Evolutionary conservation across 2,113 vertebrate species (phyloP).

Genomic region (Mastomys coucha): DNA sequence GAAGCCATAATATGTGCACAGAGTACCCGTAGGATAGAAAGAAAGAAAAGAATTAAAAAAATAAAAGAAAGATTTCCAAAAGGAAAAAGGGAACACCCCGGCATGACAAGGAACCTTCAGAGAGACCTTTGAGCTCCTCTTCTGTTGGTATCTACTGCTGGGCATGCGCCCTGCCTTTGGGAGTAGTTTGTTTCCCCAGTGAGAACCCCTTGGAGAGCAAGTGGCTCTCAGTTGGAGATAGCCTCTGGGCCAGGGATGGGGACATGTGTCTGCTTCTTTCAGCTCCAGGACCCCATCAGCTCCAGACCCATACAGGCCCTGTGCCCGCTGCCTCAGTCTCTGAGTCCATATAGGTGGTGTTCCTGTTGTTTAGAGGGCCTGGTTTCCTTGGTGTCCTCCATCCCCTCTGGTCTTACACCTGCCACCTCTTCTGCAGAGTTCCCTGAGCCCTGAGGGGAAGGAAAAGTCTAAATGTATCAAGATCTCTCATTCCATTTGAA

Average conservation of each 20-base stretch:
- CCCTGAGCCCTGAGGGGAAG: neutral
- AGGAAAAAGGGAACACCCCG: neutral
- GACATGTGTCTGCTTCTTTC: neutral
- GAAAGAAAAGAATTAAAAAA: neutral
- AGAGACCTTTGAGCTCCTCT: neutral
- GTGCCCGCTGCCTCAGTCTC: neutral
- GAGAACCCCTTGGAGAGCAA: neutral
- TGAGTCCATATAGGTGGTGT: neutral
- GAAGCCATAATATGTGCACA: neutral
- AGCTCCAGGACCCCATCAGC: neutral
- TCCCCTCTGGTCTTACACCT: neutral
- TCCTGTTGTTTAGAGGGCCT: neutral
- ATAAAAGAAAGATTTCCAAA: neutral
- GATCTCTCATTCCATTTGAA: neutral
- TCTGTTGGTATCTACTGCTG: neutral
- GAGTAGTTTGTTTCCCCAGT: neutral
- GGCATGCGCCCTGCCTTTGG: neutral
- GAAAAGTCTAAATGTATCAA: neutral
- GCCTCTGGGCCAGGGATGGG: neutral
- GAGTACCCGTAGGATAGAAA: neutral
- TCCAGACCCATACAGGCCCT: neutral
- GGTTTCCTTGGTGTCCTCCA: neutral
- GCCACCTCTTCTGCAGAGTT: neutral
- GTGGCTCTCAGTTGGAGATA: neutral
- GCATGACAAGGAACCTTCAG: neutral